Percentiles rank a stretch among this genome's conserved stretches.
phyloP scores from a whole-genome alignment of 2,797 vertebrate genomes.

The Petrocephalus schoutedeni region DNA sequence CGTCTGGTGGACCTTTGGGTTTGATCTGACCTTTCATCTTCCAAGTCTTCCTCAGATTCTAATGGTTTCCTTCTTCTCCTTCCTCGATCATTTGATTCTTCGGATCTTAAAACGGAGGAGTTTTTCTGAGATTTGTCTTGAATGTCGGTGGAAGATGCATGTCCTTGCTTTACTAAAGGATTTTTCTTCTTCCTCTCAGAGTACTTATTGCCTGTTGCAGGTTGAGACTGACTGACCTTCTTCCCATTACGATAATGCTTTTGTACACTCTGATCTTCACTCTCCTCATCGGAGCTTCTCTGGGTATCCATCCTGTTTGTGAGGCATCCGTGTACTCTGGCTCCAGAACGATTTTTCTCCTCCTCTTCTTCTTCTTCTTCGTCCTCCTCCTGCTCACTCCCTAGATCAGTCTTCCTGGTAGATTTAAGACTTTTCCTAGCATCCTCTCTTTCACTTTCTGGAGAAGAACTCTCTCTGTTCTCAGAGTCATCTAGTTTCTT shows the following conservation, averaged over 20 bases:
- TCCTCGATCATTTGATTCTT: constrained; percentile 46
- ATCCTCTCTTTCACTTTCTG: constrained; percentile 35
- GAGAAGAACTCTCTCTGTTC: constrained; percentile 40
- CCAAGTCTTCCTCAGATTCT: constrained; percentile 35
- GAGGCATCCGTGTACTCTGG: constrained; percentile 35
- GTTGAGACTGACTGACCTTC: constrained; percentile 43
- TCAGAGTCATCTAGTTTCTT: constrained; percentile 32
- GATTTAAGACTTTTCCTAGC: constrained; percentile 36
- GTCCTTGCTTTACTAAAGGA: constrained; percentile 55
- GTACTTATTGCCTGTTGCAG: neutral
- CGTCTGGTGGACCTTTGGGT: constrained; percentile 33
- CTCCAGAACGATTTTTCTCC: constrained; percentile 31
- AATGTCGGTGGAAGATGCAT: constrained; percentile 51
- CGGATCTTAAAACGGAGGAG: constrained; percentile 40
- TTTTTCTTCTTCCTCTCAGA: constrained; percentile 48
- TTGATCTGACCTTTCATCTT: constrained; percentile 35
- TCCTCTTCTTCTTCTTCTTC: constrained; percentile 38
- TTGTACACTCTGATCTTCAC: constrained; percentile 31
- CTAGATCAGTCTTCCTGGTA: constrained; percentile 46
- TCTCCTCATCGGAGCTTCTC: constrained; percentile 54
- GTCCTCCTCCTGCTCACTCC: constrained; percentile 45
- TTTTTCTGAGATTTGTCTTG: constrained; percentile 36
- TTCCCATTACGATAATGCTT: constrained; percentile 64
- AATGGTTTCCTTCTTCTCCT: constrained; percentile 42
- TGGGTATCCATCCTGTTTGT: constrained; percentile 4